Percentiles rank a stretch among this genome's conserved stretches.
Conservation (phyloP, 2,113 vertebrate genomes). For the Lepus americanus region DNA sequence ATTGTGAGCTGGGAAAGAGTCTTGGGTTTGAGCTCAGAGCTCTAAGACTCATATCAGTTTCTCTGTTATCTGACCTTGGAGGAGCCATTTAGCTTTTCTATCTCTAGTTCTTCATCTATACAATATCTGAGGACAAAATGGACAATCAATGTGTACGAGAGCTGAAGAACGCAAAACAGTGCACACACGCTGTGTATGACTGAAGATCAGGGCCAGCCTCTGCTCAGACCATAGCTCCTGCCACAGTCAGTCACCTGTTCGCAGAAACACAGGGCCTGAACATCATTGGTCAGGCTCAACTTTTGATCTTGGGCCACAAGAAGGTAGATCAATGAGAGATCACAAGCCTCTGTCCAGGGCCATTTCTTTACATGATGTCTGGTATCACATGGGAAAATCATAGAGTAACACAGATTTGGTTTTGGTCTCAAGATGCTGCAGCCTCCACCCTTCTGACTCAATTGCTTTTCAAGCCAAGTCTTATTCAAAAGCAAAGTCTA, state of each 20-base stretch:
- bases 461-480: constrained; percentile 3
- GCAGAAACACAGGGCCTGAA: neutral
- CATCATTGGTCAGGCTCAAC: neutral
- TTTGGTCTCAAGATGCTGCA: neutral
- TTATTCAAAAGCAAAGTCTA: neutral
- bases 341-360: neutral
- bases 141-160: neutral
- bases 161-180: neutral
- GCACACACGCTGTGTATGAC: fast-evolving
- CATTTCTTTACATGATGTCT: neutral
- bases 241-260: neutral
- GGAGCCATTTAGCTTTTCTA: neutral
- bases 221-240: no score
- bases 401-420: neutral
- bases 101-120: neutral
- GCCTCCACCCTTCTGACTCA: neutral
- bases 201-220: fast-evolving
- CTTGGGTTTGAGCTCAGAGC: fast-evolving
- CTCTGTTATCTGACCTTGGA: neutral
- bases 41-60: neutral
- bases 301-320: neutral
- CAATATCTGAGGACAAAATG: neutral
- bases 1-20: fast-evolving
- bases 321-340: neutral
- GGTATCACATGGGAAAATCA: neutral